These are phyloP conservation scores for Cryptocheilus praepositus DNA, from an alignment of 2,888 invertebrate genomes.

Conservation along the genomic window DNA sequence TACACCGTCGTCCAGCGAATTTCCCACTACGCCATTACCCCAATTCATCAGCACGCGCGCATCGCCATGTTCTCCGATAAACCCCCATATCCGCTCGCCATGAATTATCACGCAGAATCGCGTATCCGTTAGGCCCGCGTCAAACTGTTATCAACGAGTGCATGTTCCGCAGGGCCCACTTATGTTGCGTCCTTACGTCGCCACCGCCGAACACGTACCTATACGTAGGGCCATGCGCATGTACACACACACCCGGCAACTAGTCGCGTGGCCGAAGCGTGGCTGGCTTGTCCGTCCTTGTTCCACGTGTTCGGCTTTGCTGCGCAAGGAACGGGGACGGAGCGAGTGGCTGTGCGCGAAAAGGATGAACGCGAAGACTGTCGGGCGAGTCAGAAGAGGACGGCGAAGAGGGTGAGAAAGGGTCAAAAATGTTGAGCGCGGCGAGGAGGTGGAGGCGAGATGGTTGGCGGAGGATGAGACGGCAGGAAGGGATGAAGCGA, in stretches of 20 bases:
- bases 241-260: conserved; percentile 40
- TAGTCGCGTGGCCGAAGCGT: conserved; percentile 71
- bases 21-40: too few relatives aligned
- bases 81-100: neutral
- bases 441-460: conserved; percentile 21
- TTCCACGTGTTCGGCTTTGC: conserved; percentile 29
- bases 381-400: conserved; percentile 21
- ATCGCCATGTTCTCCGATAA: neutral
- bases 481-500: conserved; percentile 18
- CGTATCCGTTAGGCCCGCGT: neutral
- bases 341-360: neutral
- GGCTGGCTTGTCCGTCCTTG: conserved; percentile 53
- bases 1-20: too few relatives aligned
- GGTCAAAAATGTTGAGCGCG: neutral
- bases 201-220: conserved; percentile 16
- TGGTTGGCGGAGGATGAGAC: conserved; percentile 23
- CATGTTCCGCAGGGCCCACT: neutral
- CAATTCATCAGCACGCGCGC: too few relatives aligned
- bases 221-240: neutral
- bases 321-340: conserved; percentile 15
- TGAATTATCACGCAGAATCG: neutral
- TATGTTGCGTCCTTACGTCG: neutral
- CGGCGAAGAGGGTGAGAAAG: conserved; percentile 15
- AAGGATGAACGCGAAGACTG: neutral
- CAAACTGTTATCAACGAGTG: neutral